Percentiles rank a stretch among this genome's conserved stretches.
phyloP scores from a whole-genome alignment of 2,797 vertebrate genomes.

The Phrynocephalus vlangalii region DNA sequence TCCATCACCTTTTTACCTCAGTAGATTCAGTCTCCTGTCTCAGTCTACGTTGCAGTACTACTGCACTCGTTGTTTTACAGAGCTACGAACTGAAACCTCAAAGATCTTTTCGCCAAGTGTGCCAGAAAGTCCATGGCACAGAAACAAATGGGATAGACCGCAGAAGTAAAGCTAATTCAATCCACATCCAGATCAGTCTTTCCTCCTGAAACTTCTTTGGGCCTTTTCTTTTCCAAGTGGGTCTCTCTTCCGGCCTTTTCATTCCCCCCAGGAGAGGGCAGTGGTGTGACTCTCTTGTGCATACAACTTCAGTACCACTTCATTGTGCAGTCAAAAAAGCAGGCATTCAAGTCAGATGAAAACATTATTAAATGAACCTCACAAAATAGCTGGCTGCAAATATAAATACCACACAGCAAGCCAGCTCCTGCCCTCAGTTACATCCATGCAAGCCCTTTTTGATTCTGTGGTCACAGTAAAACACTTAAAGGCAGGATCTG shows the following conservation, averaged over 20 bases:
- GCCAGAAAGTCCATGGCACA: neutral
- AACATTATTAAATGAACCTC: constrained; percentile 27
- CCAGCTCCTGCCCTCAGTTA: constrained; percentile 22
- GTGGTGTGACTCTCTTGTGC: neutral
- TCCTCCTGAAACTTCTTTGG: constrained; percentile 17
- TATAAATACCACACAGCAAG: constrained; percentile 30
- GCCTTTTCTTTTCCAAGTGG: neutral
- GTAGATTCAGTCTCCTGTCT: neutral
- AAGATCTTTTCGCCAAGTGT: neutral
- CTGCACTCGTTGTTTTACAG: neutral
- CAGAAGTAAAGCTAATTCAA: neutral
- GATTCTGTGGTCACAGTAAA: constrained; percentile 25
- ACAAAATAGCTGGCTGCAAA: constrained; percentile 22
- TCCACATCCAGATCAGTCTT: neutral
- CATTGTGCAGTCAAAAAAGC: constrained; percentile 23
- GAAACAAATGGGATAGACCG: neutral
- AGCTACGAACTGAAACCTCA: neutral
- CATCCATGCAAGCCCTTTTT: constrained; percentile 14
- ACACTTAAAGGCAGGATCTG: constrained; percentile 27
- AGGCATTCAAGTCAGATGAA: constrained; percentile 14
- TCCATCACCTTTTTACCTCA: neutral
- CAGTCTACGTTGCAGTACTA: neutral
- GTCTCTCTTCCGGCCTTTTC: neutral
- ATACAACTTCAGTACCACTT: neutral
- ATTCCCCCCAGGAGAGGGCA: constrained; percentile 39